Percentiles rank a stretch among this genome's conserved stretches.
phyloP scores from a whole-genome alignment of 2,797 vertebrate genomes.

The Odontamblyopus lacepedii region DNA sequence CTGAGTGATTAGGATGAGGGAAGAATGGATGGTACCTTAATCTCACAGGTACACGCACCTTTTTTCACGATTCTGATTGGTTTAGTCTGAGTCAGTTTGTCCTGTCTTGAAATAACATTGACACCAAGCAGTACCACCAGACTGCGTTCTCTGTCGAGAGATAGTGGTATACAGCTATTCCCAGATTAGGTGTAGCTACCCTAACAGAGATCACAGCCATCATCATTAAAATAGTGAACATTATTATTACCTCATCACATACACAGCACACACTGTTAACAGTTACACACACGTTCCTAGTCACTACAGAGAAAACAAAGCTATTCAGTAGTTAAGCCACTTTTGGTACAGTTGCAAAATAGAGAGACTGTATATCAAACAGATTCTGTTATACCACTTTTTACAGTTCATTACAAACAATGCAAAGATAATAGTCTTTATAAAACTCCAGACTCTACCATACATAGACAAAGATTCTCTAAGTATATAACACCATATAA shows the following conservation, averaged over 20 bases:
- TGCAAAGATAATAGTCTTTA: slow-evolving; percentile 91
- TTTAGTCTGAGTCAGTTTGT: slow-evolving; percentile 1
- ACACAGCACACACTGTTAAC: slow-evolving; percentile 82
- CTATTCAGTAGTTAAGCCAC: slow-evolving; percentile 98
- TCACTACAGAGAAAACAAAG: slow-evolving; percentile 85
- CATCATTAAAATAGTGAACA: slow-evolving; percentile 73
- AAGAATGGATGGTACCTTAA: slow-evolving; percentile 29
- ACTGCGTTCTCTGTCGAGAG: not conserved
- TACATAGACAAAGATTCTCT: slow-evolving; percentile 87
- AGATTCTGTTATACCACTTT: slow-evolving; percentile 75
- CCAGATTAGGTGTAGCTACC: slow-evolving; percentile 57
- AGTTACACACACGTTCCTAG: slow-evolving; percentile 81
- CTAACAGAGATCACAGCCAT: slow-evolving; percentile 69
- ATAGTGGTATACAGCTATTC: not conserved
- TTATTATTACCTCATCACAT: slow-evolving; percentile 81
- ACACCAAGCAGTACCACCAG: not conserved
- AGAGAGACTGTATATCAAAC: slow-evolving; percentile 89
- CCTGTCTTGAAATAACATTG: not conserved
- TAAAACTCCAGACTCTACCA: slow-evolving; percentile 93
- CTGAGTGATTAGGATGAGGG: slow-evolving; percentile 48
- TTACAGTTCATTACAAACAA: slow-evolving; percentile 91
- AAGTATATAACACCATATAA: slow-evolving; percentile 80
- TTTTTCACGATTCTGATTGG: not conserved
- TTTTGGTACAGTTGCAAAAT: slow-evolving; percentile 99
- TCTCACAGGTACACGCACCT: not conserved